Conservation (phyloP, 2,797 vertebrate species). For the Peromyscus melanophrys region DNA sequence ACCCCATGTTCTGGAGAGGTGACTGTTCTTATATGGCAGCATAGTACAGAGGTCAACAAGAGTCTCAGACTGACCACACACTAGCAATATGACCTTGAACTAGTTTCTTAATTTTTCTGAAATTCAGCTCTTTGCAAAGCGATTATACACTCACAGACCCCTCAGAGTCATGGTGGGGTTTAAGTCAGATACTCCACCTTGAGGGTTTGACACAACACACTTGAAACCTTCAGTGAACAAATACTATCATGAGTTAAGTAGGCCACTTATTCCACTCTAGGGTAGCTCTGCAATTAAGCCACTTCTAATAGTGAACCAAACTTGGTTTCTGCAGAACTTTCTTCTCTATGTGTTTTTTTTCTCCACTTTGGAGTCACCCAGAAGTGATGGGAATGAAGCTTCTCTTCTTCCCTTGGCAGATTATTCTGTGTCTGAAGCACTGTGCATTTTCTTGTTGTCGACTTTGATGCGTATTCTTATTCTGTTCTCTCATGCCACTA, state of each 20-base stretch:
- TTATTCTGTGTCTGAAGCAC: background rate
- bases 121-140: conserved; percentile 10
- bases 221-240: background rate
- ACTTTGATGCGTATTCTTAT: background rate
- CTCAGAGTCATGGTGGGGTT: background rate
- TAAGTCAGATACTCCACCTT: conserved; percentile 9
- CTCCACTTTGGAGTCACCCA: background rate
- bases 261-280: background rate
- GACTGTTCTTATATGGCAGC: background rate
- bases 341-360: background rate
- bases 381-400: background rate
- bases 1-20: background rate
- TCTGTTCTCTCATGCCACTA: background rate
- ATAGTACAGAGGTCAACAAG: background rate
- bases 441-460: background rate
- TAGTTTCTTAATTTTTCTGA: conserved; percentile 35
- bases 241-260: background rate
- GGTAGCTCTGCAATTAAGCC: conserved; percentile 5
- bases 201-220: background rate
- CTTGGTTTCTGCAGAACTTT: background rate
- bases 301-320: conserved; percentile 7
- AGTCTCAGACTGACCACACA: background rate
- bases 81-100: background rate
- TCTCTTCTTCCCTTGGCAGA: background rate
- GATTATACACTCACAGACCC: background rate